Percentiles rank a stretch among this genome's conserved stretches.
Evolutionary conservation across 1,140 invertebrate genomes (phyloP).

Genomic region (Heliconius congener): DNA sequence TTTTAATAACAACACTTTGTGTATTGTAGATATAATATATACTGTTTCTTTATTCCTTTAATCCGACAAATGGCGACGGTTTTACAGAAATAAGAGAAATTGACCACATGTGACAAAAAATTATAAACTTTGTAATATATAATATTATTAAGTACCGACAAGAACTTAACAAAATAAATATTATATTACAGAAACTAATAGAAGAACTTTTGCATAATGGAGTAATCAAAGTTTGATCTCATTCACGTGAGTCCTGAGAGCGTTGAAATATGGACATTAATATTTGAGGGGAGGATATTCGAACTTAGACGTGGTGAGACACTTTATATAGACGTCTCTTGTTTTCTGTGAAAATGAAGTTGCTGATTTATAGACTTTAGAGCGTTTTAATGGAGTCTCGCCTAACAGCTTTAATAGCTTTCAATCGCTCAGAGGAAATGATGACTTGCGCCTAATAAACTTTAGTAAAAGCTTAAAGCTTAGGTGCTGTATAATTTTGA

Average conservation of each 20-base stretch:
- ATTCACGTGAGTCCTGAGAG: constrained; percentile 31
- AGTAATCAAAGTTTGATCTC: constrained; percentile 39
- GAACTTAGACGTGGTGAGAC: constrained; percentile 27
- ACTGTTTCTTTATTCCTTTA: too few species aligned
- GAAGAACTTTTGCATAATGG: constrained; percentile 24
- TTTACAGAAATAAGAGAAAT: too few species aligned
- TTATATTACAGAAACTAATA: not conserved
- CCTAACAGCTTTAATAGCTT: constrained; percentile 32
- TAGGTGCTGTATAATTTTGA: not conserved
- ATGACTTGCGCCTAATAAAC: constrained; percentile 31
- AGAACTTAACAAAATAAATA: not conserved
- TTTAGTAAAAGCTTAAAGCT: constrained; percentile 16
- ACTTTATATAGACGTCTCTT: constrained; percentile 34
- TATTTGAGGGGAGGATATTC: constrained; percentile 29
- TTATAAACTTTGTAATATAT: not conserved
- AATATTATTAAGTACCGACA: not conserved
- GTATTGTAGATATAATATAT: too few species aligned
- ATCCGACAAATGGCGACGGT: too few species aligned
- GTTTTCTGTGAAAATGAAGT: constrained; percentile 40
- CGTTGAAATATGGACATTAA: constrained; percentile 35
- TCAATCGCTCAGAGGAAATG: constrained; percentile 21
- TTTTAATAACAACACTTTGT: too few species aligned
- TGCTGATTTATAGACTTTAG: constrained; percentile 39
- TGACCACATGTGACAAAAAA: too few species aligned
- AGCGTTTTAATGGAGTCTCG: constrained; percentile 37